Percentiles rank a stretch among this genome's conserved stretches.
Conservation (phyloP, 1,140 invertebrate genomes). For the Pseudachorutes palmiensis region DNA sequence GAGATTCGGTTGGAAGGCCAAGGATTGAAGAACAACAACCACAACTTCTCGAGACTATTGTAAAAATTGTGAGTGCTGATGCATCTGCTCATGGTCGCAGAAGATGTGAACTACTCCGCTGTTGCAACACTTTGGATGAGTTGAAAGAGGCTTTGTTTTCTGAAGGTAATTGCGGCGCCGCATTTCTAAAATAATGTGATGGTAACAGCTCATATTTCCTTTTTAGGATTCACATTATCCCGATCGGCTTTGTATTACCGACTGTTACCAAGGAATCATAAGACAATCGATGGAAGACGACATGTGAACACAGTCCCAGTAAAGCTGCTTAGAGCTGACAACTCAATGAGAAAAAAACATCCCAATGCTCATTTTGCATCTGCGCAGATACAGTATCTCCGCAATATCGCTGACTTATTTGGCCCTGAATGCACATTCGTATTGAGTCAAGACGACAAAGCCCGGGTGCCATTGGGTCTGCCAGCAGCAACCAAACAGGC, state of each 20-base stretch:
- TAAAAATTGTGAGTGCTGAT: slow-evolving; percentile 30
- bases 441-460: slow-evolving; percentile 44
- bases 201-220: neutral
- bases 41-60: slow-evolving; percentile 36
- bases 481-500: slow-evolving; percentile 44
- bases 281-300: slow-evolving; percentile 37
- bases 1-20: slow-evolving; percentile 34
- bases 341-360: slow-evolving; percentile 36
- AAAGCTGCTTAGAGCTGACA: slow-evolving; percentile 36
- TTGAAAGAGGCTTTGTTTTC: neutral
- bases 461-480: slow-evolving; percentile 43
- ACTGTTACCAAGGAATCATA: slow-evolving; percentile 36
- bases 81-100: slow-evolving; percentile 29
- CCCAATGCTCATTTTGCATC: slow-evolving; percentile 37
- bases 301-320: slow-evolving; percentile 40
- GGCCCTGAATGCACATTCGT: slow-evolving; percentile 38
- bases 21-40: slow-evolving; percentile 36
- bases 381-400: slow-evolving; percentile 37
- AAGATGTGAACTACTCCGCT: slow-evolving; percentile 20
- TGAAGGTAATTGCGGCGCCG: too few relatives aligned
- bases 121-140: slow-evolving; percentile 33
- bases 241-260: slow-evolving; percentile 32
- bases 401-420: slow-evolving; percentile 33
- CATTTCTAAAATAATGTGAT: neutral
- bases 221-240: slow-evolving; percentile 24